These are phyloP conservation scores for Dynastes tityus DNA, from an alignment of 2,888 invertebrate genomes.

Conservation along the genomic window DNA sequence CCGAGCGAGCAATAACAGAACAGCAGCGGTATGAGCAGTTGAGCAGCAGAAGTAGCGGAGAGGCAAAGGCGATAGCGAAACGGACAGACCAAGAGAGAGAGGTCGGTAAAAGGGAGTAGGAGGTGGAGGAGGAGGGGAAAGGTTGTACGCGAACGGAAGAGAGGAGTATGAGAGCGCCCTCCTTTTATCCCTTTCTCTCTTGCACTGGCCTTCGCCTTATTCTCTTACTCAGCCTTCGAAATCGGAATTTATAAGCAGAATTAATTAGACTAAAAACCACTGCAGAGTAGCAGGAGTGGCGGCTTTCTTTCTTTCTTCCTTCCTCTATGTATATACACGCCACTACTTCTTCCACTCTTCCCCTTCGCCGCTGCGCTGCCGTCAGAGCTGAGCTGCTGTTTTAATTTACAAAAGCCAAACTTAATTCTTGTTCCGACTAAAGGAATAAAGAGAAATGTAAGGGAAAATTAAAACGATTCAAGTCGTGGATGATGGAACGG, in stretches of 20 bases:
- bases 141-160: conserved; percentile 56
- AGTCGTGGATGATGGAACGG: conserved; percentile 60
- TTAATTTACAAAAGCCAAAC: conserved; percentile 74
- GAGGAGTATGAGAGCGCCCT: neutral
- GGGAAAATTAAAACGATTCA: conserved; percentile 74
- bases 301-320: conserved; percentile 40
- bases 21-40: conserved; percentile 38
- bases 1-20: conserved; percentile 69
- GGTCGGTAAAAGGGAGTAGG: conserved; percentile 22
- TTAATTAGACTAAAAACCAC: conserved; percentile 74
- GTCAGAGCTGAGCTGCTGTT: conserved; percentile 68
- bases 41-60: conserved; percentile 26
- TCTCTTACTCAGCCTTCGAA: conserved; percentile 59
- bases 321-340: conserved; percentile 32
- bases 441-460: conserved; percentile 73
- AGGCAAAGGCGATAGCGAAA: conserved; percentile 15
- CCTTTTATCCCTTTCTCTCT: conserved; percentile 12
- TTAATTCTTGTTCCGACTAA: conserved; percentile 73
- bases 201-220: conserved; percentile 50
- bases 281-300: conserved; percentile 64
- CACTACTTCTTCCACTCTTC: conserved; percentile 58
- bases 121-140: conserved; percentile 51
- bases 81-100: conserved; percentile 28
- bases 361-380: conserved; percentile 1
- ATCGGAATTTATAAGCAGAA: conserved; percentile 74